Evolutionary conservation across 2,888 invertebrate species (phyloP).

Genomic region (Halocaridina rubra): DNA sequence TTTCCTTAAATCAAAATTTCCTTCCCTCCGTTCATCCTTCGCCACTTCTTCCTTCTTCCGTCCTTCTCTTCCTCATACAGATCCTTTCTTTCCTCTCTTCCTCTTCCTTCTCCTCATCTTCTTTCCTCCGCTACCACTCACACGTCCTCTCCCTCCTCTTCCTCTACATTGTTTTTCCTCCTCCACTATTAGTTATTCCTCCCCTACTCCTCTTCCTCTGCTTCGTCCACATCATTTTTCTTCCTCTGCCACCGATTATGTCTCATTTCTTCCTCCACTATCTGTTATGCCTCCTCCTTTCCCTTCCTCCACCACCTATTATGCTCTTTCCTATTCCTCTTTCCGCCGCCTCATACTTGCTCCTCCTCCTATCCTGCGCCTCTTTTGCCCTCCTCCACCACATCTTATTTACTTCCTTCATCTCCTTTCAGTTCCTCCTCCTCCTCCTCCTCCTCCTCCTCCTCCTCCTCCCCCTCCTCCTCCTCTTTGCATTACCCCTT

Average conservation of each 20-base stretch:
- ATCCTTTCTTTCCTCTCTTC: background rate
- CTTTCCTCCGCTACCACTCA: background rate
- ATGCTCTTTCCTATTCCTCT: background rate
- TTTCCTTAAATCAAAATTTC: too few relatives aligned
- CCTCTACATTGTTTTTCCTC: background rate
- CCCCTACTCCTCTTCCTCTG: too few relatives aligned
- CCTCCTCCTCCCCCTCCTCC: background rate
- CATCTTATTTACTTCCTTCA: background rate
- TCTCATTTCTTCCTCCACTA: too few relatives aligned
- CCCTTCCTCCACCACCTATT: background rate
- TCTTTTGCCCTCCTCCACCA: background rate
- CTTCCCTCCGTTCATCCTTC: too few relatives aligned
- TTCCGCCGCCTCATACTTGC: background rate
- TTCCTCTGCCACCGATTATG: too few relatives aligned
- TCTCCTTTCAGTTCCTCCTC: background rate
- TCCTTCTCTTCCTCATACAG: background rate
- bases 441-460: background rate
- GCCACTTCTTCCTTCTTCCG: background rate
- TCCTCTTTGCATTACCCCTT: background rate
- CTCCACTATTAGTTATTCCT: background rate
- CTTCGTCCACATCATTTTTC: too few relatives aligned
- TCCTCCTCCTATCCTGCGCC: background rate
- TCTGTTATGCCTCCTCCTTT: background rate
- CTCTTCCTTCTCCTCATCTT: background rate
- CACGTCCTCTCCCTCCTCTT: background rate